phyloP scores from a whole-genome alignment of 2,888 invertebrate species.

The Brassicogethes aeneus region DNA sequence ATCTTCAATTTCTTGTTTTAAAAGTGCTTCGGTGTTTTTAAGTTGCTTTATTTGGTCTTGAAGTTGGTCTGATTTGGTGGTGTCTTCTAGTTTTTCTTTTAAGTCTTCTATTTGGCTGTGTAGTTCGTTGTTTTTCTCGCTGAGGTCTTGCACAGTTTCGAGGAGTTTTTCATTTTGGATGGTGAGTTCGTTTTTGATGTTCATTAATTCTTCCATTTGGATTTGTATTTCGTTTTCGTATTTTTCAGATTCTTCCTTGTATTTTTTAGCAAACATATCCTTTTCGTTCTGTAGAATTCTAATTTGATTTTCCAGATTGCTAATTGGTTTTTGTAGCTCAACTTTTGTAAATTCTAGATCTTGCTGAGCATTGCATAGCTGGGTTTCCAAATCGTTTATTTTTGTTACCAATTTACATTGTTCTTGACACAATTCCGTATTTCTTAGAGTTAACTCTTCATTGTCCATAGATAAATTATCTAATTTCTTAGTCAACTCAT shows the following conservation, averaged over 20 bases:
- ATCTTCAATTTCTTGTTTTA: conserved; percentile 10
- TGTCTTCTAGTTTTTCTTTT: conserved; percentile 14
- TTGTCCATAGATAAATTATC: conserved; percentile 40
- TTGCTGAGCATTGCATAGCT: conserved; percentile 16
- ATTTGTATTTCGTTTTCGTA: conserved; percentile 44
- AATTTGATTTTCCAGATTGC: conserved; percentile 45
- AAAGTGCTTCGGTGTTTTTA: conserved; percentile 9
- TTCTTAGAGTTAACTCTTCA: conserved; percentile 22
- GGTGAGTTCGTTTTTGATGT: conserved; percentile 31
- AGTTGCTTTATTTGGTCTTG: conserved; percentile 1
- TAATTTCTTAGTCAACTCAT: conserved; percentile 50
- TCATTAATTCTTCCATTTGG: conserved; percentile 34
- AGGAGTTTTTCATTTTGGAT: conserved; percentile 37
- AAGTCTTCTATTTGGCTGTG: conserved; percentile 15
- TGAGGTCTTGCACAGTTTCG: conserved; percentile 35
- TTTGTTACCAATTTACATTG: conserved; percentile 24
- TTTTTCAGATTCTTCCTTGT: conserved; percentile 42
- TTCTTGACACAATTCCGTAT: conserved; percentile 19
- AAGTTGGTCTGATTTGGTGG: conserved; percentile 10
- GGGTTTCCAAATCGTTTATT: conserved; percentile 23
- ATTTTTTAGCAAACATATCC: conserved; percentile 38
- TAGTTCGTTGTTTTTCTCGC: conserved; percentile 21
- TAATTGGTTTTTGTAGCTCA: conserved; percentile 43
- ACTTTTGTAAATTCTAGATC: conserved; percentile 43
- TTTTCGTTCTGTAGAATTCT: conserved; percentile 35